A percentile compares a stretch with the other conserved stretches of the same genome.
These are phyloP conservation scores for Amyelois transitella DNA, from an alignment of 1,140 invertebrate genomes.

Conservation along the genomic window DNA sequence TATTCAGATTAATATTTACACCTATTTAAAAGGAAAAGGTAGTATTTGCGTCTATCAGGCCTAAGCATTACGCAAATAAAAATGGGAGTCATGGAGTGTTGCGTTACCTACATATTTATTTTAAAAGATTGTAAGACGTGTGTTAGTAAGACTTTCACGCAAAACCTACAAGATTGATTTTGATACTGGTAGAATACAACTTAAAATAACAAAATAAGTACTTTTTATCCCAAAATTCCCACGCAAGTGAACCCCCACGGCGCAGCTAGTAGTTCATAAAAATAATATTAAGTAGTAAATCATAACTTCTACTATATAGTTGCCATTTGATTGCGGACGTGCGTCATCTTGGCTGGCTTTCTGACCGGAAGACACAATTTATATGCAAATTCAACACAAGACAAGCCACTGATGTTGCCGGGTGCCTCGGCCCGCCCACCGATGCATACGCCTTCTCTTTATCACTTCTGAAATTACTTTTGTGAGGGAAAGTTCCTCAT, in stretches of 20 bases:
- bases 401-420: conserved; percentile 58
- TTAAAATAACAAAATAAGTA: too few species aligned
- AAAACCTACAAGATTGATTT: too few species aligned
- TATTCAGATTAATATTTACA: neutral
- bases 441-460: conserved; percentile 37
- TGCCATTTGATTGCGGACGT: conserved; percentile 37
- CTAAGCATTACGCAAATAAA: too few species aligned
- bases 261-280: too few species aligned
- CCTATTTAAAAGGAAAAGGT: neutral
- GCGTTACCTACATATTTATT: too few species aligned
- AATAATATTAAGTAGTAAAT: neutral
- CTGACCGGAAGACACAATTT: conserved; percentile 71
- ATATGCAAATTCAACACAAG: conserved; percentile 70
- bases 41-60: too few species aligned
- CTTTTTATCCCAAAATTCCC: too few species aligned
- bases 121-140: too few species aligned
- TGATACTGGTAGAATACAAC: too few species aligned
- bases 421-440: conserved; percentile 23
- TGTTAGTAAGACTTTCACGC: too few species aligned
- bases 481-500: neutral
- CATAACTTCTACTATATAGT: neutral
- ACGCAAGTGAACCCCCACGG: too few species aligned
- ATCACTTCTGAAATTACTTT: conserved; percentile 54
- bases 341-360: conserved; percentile 60
- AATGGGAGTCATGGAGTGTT: too few species aligned